Conservation (phyloP, 2,888 invertebrate genomes). For the Ophioninae sp. region DNA sequence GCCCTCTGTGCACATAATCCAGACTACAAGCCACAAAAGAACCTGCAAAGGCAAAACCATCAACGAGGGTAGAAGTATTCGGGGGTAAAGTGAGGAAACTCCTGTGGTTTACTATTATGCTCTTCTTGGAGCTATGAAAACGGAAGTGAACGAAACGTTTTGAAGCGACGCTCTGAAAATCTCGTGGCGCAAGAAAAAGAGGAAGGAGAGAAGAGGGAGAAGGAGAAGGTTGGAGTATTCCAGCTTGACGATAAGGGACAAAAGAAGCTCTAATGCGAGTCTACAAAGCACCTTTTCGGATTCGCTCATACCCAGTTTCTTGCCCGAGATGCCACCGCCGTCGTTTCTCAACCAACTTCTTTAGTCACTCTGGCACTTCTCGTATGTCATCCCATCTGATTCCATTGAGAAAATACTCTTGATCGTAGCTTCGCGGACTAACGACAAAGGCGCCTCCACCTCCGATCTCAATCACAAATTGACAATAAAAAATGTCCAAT, state of each 20-base stretch:
- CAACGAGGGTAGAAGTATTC: constrained; percentile 13
- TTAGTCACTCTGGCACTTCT: constrained; percentile 27
- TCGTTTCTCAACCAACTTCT: constrained; percentile 45
- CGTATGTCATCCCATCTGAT: constrained; percentile 39
- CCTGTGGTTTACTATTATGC: constrained; percentile 19
- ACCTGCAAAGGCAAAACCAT: constrained; percentile 23
- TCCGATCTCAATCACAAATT: constrained; percentile 79
- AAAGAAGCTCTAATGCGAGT: constrained; percentile 74
- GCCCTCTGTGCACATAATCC: constrained; percentile 40
- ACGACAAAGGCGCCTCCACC: constrained; percentile 68
- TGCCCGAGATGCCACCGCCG: constrained; percentile 17
- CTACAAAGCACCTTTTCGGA: constrained; percentile 74
- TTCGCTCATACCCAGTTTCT: constrained; percentile 58
- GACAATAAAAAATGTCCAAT: constrained; percentile 81
- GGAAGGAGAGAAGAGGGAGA: background rate
- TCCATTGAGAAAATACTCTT: constrained; percentile 54
- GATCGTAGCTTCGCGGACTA: constrained; percentile 52
- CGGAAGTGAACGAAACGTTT: constrained; percentile 46
- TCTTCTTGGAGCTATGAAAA: constrained; percentile 41
- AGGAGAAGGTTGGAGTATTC: constrained; percentile 58
- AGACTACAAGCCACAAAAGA: constrained; percentile 18
- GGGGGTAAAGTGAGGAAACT: constrained; percentile 25
- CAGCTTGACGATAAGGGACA: constrained; percentile 73
- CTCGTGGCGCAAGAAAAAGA: constrained; percentile 15
- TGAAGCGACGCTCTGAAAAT: constrained; percentile 46